Evolutionary conservation across 2,888 invertebrate species (phyloP), one percentile per base, ranked within the genome.

Genomic region (Leucophenga montana): DNA sequence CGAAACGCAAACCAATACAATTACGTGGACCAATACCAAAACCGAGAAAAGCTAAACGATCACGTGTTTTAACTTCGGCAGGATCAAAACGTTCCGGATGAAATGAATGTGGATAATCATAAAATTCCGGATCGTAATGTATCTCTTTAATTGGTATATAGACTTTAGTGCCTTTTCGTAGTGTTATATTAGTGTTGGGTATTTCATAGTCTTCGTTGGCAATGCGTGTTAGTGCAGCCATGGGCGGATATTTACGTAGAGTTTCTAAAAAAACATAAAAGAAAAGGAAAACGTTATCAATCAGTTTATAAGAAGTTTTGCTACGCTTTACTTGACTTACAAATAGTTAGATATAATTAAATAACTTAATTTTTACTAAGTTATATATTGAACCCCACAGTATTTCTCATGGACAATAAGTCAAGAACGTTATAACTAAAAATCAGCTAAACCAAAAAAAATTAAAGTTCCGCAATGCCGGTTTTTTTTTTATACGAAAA

Each of bases 201-300:
- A 90, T 67, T 27, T 69, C 62, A 73, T 88, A 89, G 50, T 88
- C 84, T 33, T 82, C 80, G 6, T 71, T 74, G 39, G 89, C 84
- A 2, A 79, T 50, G 50, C 90, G 85, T 0, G 86, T 86, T 0
- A 90, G 71, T 0, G 83, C 73, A 0, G 85, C 75, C 1, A 89
- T 71, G 0, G 90, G 88, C 9, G 91, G 90, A 76, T 90, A 89
- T 65, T 88, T 84, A 11, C 91, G 85, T 2, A 90, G 78, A 0
- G 90, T 86, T 79, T 91, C 90, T 89, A 8, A 8, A 27, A 39
- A 39, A 11, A 33, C 33, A 39, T 11, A 39, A 39, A 78, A 1
- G 39, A 39, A 39, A 39, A 39, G 8, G 1, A 5, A 77, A 79
- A 27, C 9, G 8, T 39, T 5, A 39, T 39, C 1, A 16, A 13